Base-by-base conservation (phyloP, 1,140 invertebrate species). In the Lethocerus indicus region DNA sequence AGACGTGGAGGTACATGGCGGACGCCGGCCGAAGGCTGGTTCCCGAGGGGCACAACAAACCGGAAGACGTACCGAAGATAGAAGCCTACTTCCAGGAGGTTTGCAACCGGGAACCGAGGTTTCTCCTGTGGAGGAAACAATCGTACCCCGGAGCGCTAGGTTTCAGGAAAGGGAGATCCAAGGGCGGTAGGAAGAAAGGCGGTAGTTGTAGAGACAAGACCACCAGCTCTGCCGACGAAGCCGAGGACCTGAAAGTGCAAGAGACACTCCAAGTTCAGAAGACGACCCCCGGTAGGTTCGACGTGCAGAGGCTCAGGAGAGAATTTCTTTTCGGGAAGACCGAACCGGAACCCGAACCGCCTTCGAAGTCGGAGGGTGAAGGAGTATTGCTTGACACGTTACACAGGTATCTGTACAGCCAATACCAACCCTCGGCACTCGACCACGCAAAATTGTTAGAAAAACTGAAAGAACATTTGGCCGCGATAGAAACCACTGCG, bases 1-100 rank as follows among this genome's bases (percentile, higher is more conserved):
- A 89, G 65, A 88, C 86, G 18, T 89, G 86, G 86, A 71, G 83
- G 50, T 88, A 88, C 61, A 90, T 90, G 86, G 75, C 83, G 0
- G 85, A 89, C 57, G 83, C 85, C 12, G 85, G 85, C n/a, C 74
- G 83, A 36, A 79, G 79, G 57, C 68, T 90, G 13, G 79, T 89
- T 35, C 84, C 85, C 0, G 85, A 88, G 43, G 71, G 70, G 0
- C 72, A 74, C 57, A 78, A 81, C 64, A 67, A 75, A 4, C 58
- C 70, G 1, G 82, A 86, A 58, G 83, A 85, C 58, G 70, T 87
- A 24, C 78, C 79, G 0, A 75, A 78, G 52, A 78, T 88, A 42
- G 84, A 88, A 60, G 77, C 81, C 14, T 81, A 87, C 58, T 90
- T 87, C 60, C 83, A 88, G 59, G 75, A 84, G 39, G 76, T 87